Conservation (phyloP, 2,797 vertebrate genomes). For the Alexandromys oeconomus region DNA sequence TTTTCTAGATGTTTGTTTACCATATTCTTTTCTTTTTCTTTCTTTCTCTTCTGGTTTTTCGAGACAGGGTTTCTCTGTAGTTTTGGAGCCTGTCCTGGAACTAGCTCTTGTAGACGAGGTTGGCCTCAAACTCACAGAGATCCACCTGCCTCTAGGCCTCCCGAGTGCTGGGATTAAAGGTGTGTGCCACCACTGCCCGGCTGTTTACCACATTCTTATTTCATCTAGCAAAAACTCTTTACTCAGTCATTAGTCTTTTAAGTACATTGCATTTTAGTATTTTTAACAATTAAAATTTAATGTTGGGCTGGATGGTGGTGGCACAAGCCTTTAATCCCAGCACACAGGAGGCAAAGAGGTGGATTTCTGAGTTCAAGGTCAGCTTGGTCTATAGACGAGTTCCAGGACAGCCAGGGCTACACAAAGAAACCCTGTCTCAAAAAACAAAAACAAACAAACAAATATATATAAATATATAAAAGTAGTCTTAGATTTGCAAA, state of each 20-base stretch:
- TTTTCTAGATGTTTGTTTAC: constrained; percentile 15
- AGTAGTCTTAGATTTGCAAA: constrained; percentile 53
- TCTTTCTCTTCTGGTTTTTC: no score
- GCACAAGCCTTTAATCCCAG: background rate
- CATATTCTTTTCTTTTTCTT: background rate
- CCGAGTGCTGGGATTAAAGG: no score
- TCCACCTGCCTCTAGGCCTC: no score
- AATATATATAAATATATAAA: no score
- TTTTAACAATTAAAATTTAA: constrained; percentile 66
- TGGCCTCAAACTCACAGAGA: no score
- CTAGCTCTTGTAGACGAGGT: no score
- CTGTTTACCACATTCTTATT: constrained; percentile 16
- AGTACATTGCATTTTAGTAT: constrained; percentile 34
- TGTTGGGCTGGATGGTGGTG: background rate
- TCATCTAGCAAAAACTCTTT: background rate
- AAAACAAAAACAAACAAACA: no score
- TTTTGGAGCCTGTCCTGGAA: no score
- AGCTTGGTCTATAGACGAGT: background rate
- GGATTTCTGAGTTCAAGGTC: background rate
- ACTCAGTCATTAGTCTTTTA: constrained; percentile 36
- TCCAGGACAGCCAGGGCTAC: background rate
- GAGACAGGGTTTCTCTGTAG: no score
- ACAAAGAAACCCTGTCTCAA: background rate
- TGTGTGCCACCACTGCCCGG: no score
- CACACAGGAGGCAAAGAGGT: background rate